Evolutionary conservation across 2,113 vertebrate species (phyloP).

Genomic region (Xenus cinereus): DNA sequence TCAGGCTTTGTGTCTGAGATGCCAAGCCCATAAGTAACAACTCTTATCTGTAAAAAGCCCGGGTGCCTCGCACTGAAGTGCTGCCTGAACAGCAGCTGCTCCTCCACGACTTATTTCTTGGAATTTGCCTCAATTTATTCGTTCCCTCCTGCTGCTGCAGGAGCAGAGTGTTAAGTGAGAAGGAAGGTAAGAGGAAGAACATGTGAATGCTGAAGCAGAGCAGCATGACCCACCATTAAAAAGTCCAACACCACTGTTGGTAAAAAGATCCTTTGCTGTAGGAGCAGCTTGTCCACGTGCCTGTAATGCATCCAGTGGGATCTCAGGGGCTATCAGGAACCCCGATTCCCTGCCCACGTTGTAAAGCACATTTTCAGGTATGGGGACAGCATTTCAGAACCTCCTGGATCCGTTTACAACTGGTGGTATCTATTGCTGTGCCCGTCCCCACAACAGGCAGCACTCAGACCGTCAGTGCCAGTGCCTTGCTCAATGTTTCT

Average conservation of each 20-base stretch:
- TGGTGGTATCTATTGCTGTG: background rate
- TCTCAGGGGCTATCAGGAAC: background rate
- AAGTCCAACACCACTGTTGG: background rate
- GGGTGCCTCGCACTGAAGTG: background rate
- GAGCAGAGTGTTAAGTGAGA: background rate
- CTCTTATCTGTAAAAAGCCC: background rate
- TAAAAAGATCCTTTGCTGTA: background rate
- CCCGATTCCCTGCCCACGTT: background rate
- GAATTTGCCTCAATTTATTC: background rate
- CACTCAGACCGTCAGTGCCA: rapidly evolving
- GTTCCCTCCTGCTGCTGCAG: background rate
- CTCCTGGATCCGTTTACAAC: background rate
- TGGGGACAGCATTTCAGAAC: background rate
- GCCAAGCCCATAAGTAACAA: background rate
- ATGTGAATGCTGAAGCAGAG: background rate
- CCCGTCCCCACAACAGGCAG: background rate
- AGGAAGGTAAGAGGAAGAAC: background rate
- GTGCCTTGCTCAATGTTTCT: background rate
- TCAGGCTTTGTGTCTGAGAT: background rate
- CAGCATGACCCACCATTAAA: background rate
- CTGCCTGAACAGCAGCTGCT: background rate
- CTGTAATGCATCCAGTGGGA: background rate
- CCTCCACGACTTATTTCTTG: background rate
- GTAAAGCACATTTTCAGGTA: background rate
- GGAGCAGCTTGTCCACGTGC: background rate